A percentile compares a stretch with the other conserved stretches of the same genome.
phyloP scores from a whole-genome alignment of 2,113 vertebrate species.

The Taurulus bubalis region DNA sequence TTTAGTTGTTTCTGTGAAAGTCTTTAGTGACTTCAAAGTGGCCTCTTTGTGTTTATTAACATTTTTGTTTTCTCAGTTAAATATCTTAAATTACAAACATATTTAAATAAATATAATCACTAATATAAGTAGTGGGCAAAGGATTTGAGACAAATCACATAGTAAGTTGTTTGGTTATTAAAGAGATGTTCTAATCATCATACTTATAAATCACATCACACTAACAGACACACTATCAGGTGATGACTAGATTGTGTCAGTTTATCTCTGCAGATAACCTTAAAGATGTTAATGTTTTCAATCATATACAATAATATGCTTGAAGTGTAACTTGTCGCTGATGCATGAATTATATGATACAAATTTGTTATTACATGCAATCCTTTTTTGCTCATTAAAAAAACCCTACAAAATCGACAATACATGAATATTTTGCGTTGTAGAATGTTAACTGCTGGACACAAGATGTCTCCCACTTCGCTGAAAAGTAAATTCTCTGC shows the following conservation, averaged over 20 bases:
- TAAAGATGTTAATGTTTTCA: background rate
- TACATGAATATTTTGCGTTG: background rate
- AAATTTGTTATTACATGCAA: background rate
- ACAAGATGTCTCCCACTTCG: background rate
- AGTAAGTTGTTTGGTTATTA: background rate
- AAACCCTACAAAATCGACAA: background rate
- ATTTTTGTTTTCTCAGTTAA: background rate
- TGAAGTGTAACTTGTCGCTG: background rate
- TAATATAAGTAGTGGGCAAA: background rate
- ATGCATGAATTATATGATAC: background rate
- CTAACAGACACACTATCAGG: background rate
- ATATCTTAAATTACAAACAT: background rate
- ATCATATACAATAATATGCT: background rate
- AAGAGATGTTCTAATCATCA: background rate
- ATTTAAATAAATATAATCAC: background rate
- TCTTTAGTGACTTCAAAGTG: background rate
- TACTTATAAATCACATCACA: background rate
- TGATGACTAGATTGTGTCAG: background rate
- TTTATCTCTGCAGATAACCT: background rate
- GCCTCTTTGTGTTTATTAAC: background rate
- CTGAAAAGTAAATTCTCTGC: background rate
- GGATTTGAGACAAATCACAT: background rate
- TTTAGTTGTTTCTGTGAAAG: background rate
- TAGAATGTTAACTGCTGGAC: background rate
- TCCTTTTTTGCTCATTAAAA: background rate